Evolutionary conservation across 2,113 vertebrate genomes (phyloP).

Genomic region (Mystacornis crossleyi): DNA sequence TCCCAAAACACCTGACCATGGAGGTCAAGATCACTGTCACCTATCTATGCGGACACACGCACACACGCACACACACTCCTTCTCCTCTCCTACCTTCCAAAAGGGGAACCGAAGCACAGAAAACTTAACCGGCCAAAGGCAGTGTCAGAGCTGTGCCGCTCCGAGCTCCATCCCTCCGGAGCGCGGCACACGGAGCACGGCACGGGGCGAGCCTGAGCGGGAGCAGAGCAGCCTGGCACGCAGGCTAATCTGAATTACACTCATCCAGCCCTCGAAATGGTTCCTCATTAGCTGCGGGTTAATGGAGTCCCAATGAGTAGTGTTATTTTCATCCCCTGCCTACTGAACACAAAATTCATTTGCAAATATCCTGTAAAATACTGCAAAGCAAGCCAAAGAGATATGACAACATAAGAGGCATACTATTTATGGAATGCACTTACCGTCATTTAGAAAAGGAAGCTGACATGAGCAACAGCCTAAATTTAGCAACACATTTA

Average conservation of each 20-base stretch:
- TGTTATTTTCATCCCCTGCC: constrained; percentile 66
- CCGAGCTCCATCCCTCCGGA: not conserved
- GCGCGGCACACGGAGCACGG: not conserved
- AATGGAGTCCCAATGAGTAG: constrained; percentile 62
- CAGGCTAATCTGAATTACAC: constrained; percentile 43
- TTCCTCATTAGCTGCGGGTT: constrained; percentile 55
- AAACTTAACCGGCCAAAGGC: not conserved
- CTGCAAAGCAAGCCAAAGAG: constrained; percentile 71
- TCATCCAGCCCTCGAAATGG: constrained; percentile 57
- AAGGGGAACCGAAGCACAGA: not conserved
- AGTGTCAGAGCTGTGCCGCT: not conserved
- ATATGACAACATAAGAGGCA: constrained; percentile 71
- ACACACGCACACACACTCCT: not conserved
- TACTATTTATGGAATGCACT: constrained; percentile 70
- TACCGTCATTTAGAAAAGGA: constrained; percentile 66
- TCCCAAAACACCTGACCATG: constrained; percentile 9
- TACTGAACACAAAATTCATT: constrained; percentile 68
- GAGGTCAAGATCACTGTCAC: constrained; percentile 55
- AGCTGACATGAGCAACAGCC: constrained; percentile 64
- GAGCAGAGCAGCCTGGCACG: not conserved
- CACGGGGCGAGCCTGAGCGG: not conserved
- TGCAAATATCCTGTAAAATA: constrained; percentile 71
- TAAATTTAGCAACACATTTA: constrained; percentile 68
- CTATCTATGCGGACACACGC: accelerated
- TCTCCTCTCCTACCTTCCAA: constrained; percentile 40